Evolutionary conservation across 2,113 vertebrate genomes (phyloP), one percentile per base, ranked within the genome.

Genomic region (Vidua macroura): DNA sequence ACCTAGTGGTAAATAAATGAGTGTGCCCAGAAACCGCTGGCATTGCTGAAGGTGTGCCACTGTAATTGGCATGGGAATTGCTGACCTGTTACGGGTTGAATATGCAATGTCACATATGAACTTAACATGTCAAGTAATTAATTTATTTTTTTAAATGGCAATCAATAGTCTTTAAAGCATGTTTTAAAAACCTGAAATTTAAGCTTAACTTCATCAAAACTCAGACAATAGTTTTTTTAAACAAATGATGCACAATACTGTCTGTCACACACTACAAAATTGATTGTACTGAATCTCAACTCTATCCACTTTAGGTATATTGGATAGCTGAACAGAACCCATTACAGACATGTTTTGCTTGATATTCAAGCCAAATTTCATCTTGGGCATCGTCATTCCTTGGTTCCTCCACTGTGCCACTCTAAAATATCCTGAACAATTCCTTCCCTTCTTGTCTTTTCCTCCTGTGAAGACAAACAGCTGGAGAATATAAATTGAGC

Each of bases 1-100:
- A 97, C 68, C 97, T 97, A 97, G 96, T 97, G 97, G 96, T 46
- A 82, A 94, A n/a, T 35, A 30, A 85, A 87, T 25, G 19, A 91
- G 81, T 5, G 44, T 69, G 30, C 58, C 75, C 69, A 41, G 75
- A 76, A 86, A 76, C 31, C 0, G 0, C 49, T 27, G 56, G n/a
- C 23, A 60, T 15, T 67, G 59, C 6, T 78, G 25, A 62, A 88
- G 72, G 23, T 39, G 30, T 48, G 13, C 33, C 49, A 55, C 67
- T 39, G 3, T 17, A 51, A 46, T 6, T 90, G 46, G 25, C 67
- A 43, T 0, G 1, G 78, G 39, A 90, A 74, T 22, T 59, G 33
- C 16, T 44, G 31, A 81, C 84, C 48, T 31, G 7, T 11, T 49
- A 15, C 0, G 3, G 5, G 16, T 39, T 55, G 63, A 86, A 87